Conservation (phyloP, 2,888 invertebrate species). For the Furcula furcula region DNA sequence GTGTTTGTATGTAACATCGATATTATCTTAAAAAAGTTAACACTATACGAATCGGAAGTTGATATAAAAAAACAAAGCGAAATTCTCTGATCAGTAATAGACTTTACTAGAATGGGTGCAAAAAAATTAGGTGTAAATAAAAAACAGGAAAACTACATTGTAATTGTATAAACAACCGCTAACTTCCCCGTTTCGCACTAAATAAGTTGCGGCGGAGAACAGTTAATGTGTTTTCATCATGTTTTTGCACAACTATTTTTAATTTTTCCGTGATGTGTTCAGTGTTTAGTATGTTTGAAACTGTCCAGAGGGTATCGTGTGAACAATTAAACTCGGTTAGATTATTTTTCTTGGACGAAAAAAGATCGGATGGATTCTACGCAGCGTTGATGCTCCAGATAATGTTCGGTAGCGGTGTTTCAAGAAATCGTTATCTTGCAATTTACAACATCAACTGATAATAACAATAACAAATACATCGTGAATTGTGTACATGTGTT, state of each 20-base stretch:
- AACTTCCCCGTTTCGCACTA: constrained; percentile 10
- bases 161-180: constrained; percentile 13
- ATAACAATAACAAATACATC: constrained; percentile 15
- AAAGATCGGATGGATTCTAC: constrained; percentile 46
- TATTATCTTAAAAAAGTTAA: too few species aligned
- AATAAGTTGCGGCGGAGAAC: constrained; percentile 15
- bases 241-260: constrained; percentile 53
- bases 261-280: constrained; percentile 39
- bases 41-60: too few species aligned
- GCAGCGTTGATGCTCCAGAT: constrained; percentile 20
- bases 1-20: constrained; percentile 1
- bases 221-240: constrained; percentile 37
- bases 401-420: constrained; percentile 9
- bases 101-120: constrained; percentile 1
- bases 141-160: constrained; percentile 21
- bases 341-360: constrained; percentile 61
- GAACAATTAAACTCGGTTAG: constrained; percentile 61
- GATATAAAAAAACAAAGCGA: neutral
- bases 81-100: neutral
- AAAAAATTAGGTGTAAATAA: constrained; percentile 8
- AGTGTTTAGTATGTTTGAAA: constrained; percentile 38
- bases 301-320: constrained; percentile 52
- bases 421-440: constrained; percentile 16
- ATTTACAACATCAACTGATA: constrained; percentile 16
- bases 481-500: constrained; percentile 13